These are phyloP conservation scores for Periphyllus acericola DNA, from an alignment of 2,888 invertebrate species.

Conservation along the genomic window DNA sequence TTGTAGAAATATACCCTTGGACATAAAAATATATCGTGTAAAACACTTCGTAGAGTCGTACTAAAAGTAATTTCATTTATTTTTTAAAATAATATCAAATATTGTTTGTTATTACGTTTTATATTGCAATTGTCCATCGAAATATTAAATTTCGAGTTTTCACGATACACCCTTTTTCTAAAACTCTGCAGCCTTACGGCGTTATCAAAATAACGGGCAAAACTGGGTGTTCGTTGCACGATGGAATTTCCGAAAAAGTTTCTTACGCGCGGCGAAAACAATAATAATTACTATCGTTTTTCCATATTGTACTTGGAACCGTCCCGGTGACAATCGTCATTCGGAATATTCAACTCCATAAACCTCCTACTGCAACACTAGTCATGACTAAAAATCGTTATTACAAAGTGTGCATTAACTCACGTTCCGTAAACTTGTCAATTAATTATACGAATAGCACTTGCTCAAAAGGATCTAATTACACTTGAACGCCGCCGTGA, in stretches of 20 bases:
- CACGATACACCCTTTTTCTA: too few species aligned
- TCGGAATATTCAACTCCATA: not conserved
- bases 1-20: too few species aligned
- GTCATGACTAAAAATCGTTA: constrained; percentile 8
- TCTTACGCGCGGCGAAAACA: not conserved
- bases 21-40: too few species aligned
- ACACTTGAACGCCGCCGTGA: not conserved
- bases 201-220: too few species aligned
- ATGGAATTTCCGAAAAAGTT: not conserved
- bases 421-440: constrained; percentile 17
- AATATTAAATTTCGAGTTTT: too few species aligned
- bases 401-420: constrained; percentile 2
- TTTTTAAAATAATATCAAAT: too few species aligned
- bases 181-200: too few species aligned
- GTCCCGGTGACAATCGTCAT: not conserved
- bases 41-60: too few species aligned
- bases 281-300: not conserved
- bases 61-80: too few species aligned
- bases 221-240: not conserved
- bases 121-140: too few species aligned
- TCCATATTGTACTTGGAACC: not conserved
- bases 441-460: constrained; percentile 32
- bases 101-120: too few species aligned
- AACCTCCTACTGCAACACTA: not conserved
- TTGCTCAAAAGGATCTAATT: constrained; percentile 25